A percentile compares a stretch with the other conserved stretches of the same genome.
phyloP scores from a whole-genome alignment of 1,140 invertebrate species.

The Tetragonula clypearis region DNA sequence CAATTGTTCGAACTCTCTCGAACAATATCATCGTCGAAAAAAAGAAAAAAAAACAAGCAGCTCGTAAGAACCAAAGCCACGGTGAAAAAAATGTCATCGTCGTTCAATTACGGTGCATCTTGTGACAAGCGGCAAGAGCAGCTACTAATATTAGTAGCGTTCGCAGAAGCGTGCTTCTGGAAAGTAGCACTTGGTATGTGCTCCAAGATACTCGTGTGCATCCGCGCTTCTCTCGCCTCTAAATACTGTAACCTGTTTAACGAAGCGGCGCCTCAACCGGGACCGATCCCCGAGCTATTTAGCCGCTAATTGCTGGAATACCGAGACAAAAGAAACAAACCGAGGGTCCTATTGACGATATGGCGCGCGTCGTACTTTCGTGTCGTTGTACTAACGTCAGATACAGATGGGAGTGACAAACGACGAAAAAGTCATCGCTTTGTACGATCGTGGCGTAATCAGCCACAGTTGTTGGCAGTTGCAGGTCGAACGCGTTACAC shows the following conservation, averaged over 20 bases:
- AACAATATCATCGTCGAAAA: no score
- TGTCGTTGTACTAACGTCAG: no score
- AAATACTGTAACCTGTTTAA: constrained; percentile 3
- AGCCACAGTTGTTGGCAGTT: neutral
- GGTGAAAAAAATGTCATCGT: constrained; percentile 53
- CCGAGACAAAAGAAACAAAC: neutral
- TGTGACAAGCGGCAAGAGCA: constrained; percentile 10
- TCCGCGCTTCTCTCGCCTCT: constrained; percentile 4
- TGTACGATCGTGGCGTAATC: neutral
- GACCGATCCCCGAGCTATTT: neutral
- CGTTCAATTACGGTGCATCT: constrained; percentile 55
- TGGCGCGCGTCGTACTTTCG: no score
- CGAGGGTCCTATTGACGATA: no score
- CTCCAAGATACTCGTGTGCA: neutral
- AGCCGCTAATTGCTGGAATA: neutral
- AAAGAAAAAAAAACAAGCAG: no score
- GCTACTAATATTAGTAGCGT: constrained; percentile 59
- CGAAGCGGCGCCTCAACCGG: neutral
- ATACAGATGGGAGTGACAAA: constrained; percentile 45
- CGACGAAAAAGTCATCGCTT: constrained; percentile 33
- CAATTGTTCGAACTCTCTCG: no score
- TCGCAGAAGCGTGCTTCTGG: constrained; percentile 56
- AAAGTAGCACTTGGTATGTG: constrained; percentile 49
- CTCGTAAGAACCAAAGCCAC: no score
- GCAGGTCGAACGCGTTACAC: neutral